Evolutionary conservation across 23 tunicate genomes (phyloP).

Genomic region (Styela clava): DNA sequence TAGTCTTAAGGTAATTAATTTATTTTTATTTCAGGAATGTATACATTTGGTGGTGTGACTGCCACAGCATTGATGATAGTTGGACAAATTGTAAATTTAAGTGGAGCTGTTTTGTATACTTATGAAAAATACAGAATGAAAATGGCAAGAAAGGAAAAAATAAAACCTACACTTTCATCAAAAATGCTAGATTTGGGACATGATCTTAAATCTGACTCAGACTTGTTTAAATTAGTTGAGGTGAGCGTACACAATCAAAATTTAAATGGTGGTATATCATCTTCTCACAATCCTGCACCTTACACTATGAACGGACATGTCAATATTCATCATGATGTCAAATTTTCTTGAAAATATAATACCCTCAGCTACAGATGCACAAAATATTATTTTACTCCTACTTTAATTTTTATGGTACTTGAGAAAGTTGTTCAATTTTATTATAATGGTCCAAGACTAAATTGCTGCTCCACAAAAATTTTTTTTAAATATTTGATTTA

Average conservation of each 20-base stretch:
- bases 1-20: no score
- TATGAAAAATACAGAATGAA: slow-evolving; percentile 58
- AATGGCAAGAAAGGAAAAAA: slow-evolving; percentile 1
- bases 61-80: slow-evolving; percentile 49
- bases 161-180: background rate
- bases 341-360: background rate
- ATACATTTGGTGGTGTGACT: slow-evolving; percentile 76
- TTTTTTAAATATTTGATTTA: no score
- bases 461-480: no score
- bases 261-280: background rate
- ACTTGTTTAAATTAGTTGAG: slow-evolving; percentile 7
- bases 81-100: slow-evolving; percentile 71
- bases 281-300: background rate
- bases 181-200: slow-evolving; percentile 1
- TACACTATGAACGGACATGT: background rate
- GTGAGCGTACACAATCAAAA: background rate
- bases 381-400: no score
- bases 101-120: slow-evolving; percentile 61
- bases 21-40: slow-evolving; percentile 62
- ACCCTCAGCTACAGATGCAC: no score
- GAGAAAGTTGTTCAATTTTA: no score
- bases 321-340: background rate
- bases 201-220: slow-evolving; percentile 31
- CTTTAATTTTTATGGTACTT: no score
- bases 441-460: no score